Percentiles rank a stretch among this genome's conserved stretches.
Conservation (phyloP, 2,888 invertebrate species). For the Synergus laeviventris region DNA sequence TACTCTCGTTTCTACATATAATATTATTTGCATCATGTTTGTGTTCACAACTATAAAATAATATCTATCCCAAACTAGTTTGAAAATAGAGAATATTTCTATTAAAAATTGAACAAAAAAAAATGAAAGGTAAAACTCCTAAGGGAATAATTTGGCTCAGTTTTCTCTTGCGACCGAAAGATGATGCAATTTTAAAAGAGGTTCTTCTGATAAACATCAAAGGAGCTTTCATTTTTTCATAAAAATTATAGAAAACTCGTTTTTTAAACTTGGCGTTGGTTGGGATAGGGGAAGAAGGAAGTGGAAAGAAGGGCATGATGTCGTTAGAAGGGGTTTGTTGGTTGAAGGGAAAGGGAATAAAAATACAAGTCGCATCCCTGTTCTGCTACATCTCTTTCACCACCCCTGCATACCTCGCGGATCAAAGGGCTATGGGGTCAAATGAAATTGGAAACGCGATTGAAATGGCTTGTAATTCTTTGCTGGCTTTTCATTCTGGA, state of each 20-base stretch:
- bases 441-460: slow-evolving; percentile 64
- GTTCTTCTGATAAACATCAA: slow-evolving; percentile 23
- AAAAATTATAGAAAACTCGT: slow-evolving; percentile 34
- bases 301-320: background rate
- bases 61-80: background rate
- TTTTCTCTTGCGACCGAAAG: background rate
- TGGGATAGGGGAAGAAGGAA: background rate
- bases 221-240: slow-evolving; percentile 27
- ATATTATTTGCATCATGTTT: background rate
- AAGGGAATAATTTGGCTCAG: background rate
- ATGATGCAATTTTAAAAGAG: slow-evolving; percentile 20
- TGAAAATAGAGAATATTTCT: background rate
- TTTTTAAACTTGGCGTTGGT: slow-evolving; percentile 2
- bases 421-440: slow-evolving; percentile 51
- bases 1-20: background rate
- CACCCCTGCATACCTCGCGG: slow-evolving; percentile 42
- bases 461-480: slow-evolving; percentile 64
- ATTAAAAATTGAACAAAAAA: background rate
- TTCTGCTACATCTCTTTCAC: slow-evolving; percentile 32
- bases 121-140: no score
- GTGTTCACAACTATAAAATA: background rate
- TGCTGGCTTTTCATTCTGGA: slow-evolving; percentile 48
- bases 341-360: slow-evolving; percentile 38
- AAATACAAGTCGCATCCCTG: slow-evolving; percentile 43
- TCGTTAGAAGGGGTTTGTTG: background rate